Conservation (phyloP, 2,797 vertebrate species). For the Acridotheres tristis region DNA sequence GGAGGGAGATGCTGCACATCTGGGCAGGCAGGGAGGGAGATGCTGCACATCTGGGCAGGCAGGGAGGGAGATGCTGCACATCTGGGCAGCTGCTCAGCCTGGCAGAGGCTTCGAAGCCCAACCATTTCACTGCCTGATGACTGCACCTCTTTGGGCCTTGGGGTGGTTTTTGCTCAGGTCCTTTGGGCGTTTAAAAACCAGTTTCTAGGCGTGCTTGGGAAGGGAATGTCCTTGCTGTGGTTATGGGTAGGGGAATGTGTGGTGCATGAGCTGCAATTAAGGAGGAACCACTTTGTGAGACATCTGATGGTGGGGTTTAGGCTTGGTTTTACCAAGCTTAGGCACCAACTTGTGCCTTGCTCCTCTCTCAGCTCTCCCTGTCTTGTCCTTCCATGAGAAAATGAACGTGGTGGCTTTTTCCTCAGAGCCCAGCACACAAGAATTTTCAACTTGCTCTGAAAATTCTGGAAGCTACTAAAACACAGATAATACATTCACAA, state of each 20-base stretch:
- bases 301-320: background rate
- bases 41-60: background rate
- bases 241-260: background rate
- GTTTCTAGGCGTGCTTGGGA: accelerated
- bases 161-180: background rate
- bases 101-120: background rate
- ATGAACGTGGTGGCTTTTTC: accelerated
- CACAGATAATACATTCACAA: background rate
- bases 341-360: background rate
- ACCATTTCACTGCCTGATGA: background rate
- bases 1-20: background rate
- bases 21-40: background rate
- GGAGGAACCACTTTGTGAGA: background rate
- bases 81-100: background rate
- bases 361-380: background rate
- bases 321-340: background rate
- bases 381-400: background rate
- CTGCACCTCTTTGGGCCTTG: background rate
- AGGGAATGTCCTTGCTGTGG: background rate
- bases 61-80: background rate
- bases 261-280: background rate
- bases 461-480: background rate
- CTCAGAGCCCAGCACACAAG: background rate
- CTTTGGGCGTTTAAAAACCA: background rate
- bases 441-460: background rate